Conservation (phyloP, 1,140 invertebrate species). For the Asbolus verrucosus region DNA sequence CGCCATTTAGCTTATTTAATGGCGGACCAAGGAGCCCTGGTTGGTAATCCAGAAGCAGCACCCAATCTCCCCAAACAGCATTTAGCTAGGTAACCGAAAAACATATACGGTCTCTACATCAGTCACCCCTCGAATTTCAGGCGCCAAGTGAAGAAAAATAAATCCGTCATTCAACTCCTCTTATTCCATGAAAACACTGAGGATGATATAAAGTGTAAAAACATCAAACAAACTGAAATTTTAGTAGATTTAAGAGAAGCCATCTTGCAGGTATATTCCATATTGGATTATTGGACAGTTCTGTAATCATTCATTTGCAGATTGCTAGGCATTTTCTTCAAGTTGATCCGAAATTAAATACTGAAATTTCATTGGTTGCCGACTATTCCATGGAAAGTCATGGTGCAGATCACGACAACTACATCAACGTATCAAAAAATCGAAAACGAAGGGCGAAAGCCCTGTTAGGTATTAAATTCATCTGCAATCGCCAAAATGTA, state of each 20-base stretch:
- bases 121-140: constrained; percentile 63
- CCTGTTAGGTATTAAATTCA: constrained; percentile 76
- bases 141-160: constrained; percentile 90
- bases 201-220: constrained; percentile 94
- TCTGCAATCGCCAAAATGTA: no score
- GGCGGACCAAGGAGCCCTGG: constrained; percentile 93
- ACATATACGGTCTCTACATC: neutral
- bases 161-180: constrained; percentile 91
- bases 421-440: constrained; percentile 89
- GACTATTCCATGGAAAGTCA: constrained; percentile 98
- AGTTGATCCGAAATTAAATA: constrained; percentile 79
- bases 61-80: constrained; percentile 94
- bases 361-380: constrained; percentile 82
- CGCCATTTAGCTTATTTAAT: constrained; percentile 95
- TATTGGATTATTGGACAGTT: constrained; percentile 18
- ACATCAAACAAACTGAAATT: constrained; percentile 94
- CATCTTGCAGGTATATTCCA: constrained; percentile 75
- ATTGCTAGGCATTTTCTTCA: constrained; percentile 91
- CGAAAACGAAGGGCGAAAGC: constrained; percentile 94
- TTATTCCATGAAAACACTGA: constrained; percentile 84
- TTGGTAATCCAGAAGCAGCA: constrained; percentile 88
- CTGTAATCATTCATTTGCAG: constrained; percentile 66
- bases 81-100: constrained; percentile 71
- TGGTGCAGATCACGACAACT: constrained; percentile 92
- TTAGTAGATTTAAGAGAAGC: constrained; percentile 96